A percentile compares a stretch with the other conserved stretches of the same genome.
These are phyloP conservation scores for Macquaria ambigua DNA, from an alignment of 2,113 vertebrate species.

Conservation along the genomic window DNA sequence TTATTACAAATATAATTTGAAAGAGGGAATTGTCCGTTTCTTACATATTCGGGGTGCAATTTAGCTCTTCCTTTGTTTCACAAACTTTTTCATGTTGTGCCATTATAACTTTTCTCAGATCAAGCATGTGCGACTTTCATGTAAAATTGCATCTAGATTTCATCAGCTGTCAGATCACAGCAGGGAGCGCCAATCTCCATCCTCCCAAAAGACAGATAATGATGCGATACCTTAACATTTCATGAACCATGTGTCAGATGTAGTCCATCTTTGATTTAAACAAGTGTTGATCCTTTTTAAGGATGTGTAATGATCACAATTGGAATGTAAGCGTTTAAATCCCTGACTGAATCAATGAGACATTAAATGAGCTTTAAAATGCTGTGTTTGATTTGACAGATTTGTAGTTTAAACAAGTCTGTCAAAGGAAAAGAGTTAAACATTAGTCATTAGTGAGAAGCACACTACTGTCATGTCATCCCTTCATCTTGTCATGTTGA, in stretches of 20 bases:
- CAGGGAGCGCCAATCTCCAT: constrained; percentile 25
- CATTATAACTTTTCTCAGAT: constrained; percentile 8
- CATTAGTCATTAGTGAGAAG: not conserved
- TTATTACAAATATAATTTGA: not conserved
- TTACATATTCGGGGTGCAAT: not conserved
- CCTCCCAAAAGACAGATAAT: constrained; percentile 48
- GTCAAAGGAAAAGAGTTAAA: not conserved
- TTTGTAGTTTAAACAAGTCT: not conserved
- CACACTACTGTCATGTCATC: not conserved
- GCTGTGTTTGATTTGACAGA: not conserved
- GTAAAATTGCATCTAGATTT: constrained; percentile 67
- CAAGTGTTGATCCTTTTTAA: constrained; percentile 10
- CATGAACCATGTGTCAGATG: constrained; percentile 38
- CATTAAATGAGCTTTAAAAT: constrained; percentile 8
- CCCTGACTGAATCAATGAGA: constrained; percentile 6
- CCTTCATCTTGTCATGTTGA: constrained; percentile 1
- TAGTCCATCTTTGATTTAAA: constrained; percentile 28
- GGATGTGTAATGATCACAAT: not conserved
- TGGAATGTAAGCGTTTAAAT: not conserved
- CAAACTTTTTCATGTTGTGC: not conserved
- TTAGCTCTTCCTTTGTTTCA: not conserved
- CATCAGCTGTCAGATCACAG: constrained; percentile 68
- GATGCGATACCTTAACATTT: constrained; percentile 42
- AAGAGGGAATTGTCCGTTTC: not conserved
- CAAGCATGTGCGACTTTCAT: constrained; percentile 12